These are phyloP conservation scores for Linurgus olivaceus DNA, from an alignment of 2,797 vertebrate species.

Conservation along the genomic window DNA sequence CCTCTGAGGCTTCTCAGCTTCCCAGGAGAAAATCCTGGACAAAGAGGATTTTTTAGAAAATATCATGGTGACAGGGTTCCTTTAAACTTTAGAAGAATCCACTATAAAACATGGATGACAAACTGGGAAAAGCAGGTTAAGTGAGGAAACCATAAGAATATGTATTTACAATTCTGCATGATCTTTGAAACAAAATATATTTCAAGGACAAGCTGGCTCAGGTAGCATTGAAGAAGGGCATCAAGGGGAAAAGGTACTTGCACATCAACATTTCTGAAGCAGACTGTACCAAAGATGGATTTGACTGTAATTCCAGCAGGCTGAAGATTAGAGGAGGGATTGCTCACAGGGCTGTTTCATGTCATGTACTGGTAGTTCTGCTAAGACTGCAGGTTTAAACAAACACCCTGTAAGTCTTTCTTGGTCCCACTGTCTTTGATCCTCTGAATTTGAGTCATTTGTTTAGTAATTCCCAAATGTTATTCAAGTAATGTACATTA, in stretches of 20 bases:
- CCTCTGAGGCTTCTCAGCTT: not conserved
- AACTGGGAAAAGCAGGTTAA: not conserved
- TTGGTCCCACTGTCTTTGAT: not conserved
- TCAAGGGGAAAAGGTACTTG: not conserved
- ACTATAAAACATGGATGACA: not conserved
- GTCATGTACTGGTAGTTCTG: not conserved
- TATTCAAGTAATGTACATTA: slow-evolving; percentile 53
- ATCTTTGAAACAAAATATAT: not conserved
- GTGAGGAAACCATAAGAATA: not conserved
- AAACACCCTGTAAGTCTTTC: not conserved
- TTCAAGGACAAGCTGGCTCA: not conserved
- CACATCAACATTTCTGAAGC: not conserved
- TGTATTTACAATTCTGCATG: fast-evolving
- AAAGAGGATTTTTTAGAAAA: not conserved
- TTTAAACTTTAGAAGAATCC: not conserved
- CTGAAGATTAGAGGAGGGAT: not conserved
- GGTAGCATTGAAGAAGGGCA: not conserved
- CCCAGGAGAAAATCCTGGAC: not conserved
- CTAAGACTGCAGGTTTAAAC: not conserved
- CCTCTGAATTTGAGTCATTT: slow-evolving; percentile 33
- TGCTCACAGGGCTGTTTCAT: not conserved
- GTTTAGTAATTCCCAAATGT: slow-evolving; percentile 56
- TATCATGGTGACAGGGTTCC: not conserved
- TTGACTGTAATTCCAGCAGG: not conserved
- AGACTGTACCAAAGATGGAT: not conserved